phyloP scores from a whole-genome alignment of 2,113 vertebrate genomes.

The Eurypyga helias region DNA sequence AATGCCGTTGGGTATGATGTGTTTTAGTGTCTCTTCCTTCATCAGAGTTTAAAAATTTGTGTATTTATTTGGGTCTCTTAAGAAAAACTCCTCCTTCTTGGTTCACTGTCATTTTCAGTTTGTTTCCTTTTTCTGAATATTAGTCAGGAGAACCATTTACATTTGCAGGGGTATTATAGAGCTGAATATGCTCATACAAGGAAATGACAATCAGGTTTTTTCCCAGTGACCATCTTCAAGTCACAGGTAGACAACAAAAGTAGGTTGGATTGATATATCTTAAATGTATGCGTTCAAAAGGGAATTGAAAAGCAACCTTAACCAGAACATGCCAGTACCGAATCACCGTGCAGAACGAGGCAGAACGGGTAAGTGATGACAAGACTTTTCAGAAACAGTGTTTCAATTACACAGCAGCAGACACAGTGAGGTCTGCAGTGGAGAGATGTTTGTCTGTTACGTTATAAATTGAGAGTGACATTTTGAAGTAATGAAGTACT shows the following conservation, averaged over 20 bases:
- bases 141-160: neutral
- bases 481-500: slow-evolving; percentile 77
- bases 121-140: neutral
- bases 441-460: slow-evolving; percentile 76
- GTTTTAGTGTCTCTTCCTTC: neutral
- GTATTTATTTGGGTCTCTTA: neutral
- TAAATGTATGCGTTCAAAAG: neutral
- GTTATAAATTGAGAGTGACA: slow-evolving; percentile 76
- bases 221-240: neutral
- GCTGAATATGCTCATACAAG: neutral
- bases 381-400: neutral
- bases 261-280: neutral
- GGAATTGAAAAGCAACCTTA: neutral
- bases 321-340: neutral
- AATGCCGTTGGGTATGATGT: neutral
- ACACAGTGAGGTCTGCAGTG: slow-evolving; percentile 12
- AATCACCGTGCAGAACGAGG: neutral
- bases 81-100: neutral
- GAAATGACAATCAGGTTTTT: neutral
- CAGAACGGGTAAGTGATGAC: neutral
- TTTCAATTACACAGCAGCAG: slow-evolving; percentile 55
- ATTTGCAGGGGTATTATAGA: neutral
- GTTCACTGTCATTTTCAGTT: neutral
- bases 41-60: neutral
- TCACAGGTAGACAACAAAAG: neutral